Conservation (phyloP, 2,113 vertebrate genomes). For the Colaptes auratus region DNA sequence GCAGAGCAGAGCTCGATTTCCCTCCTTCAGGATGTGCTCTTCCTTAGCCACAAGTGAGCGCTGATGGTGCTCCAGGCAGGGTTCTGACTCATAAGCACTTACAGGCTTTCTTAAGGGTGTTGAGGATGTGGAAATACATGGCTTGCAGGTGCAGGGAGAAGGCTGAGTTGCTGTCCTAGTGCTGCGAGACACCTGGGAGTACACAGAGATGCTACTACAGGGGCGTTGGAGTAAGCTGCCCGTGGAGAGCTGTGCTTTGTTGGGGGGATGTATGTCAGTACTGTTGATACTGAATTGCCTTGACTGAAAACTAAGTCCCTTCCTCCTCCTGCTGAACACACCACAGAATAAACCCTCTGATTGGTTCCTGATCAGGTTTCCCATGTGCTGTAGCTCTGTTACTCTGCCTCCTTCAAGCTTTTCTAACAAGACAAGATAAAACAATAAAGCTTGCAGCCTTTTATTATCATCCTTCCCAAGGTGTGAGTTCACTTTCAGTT, state of each 20-base stretch:
- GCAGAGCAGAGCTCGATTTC: background rate
- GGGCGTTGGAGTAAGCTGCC: background rate
- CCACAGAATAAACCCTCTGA: rapidly evolving
- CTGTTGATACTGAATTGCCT: background rate
- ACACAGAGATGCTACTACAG: rapidly evolving
- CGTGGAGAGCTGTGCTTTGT: rapidly evolving
- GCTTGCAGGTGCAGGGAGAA: background rate
- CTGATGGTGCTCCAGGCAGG: background rate
- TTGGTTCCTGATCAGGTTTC: background rate
- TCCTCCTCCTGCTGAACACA: background rate
- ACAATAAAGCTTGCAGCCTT: background rate
- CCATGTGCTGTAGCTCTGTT: background rate
- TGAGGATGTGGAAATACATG: background rate
- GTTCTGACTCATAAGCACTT: background rate
- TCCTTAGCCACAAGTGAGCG: background rate
- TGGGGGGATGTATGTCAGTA: rapidly evolving
- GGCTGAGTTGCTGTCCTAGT: background rate
- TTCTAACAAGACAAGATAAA: background rate
- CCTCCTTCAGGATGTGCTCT: background rate
- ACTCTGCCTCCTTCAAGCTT: background rate
- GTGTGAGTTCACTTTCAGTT: background rate
- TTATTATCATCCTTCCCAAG: background rate
- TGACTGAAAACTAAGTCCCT: background rate
- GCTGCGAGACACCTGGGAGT: rapidly evolving
- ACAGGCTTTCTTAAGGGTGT: background rate